Conservation (phyloP, 2,888 invertebrate species). For the Pandemis cinnamomeana region DNA sequence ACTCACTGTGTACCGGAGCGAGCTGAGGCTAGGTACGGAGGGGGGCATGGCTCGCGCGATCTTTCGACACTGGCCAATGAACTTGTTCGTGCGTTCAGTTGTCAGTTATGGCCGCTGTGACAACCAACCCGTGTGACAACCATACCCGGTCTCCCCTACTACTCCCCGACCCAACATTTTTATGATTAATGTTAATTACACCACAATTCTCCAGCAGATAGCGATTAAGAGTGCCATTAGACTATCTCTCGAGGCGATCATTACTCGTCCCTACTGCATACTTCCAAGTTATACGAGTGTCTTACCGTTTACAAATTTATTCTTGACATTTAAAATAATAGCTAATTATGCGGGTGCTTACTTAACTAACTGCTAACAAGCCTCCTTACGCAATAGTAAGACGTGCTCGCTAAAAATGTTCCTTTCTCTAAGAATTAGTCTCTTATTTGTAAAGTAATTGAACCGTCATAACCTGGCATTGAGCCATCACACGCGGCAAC, state of each 20-base stretch:
- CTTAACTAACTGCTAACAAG: slow-evolving; percentile 21
- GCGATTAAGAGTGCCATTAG: slow-evolving; percentile 73
- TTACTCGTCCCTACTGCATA: slow-evolving; percentile 58
- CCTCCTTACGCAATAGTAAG: slow-evolving; percentile 34
- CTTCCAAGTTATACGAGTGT: slow-evolving; percentile 23
- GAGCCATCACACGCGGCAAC: slow-evolving; percentile 53
- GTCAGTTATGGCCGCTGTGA: too few species aligned
- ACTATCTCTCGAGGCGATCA: slow-evolving; percentile 69
- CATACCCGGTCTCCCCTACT: too few species aligned
- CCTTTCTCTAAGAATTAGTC: slow-evolving; percentile 44
- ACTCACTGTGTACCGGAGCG: too few species aligned
- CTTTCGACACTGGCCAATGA: too few species aligned
- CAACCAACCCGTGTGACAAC: too few species aligned
- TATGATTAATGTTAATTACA: slow-evolving; percentile 81
- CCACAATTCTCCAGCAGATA: slow-evolving; percentile 70
- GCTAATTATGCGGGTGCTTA: slow-evolving; percentile 18
- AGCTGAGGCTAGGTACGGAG: too few species aligned
- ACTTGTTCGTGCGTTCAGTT: too few species aligned
- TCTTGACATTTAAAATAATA: slow-evolving; percentile 31
- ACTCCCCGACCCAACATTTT: slow-evolving; percentile 64
- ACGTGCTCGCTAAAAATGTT: slow-evolving; percentile 41
- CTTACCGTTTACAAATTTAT: slow-evolving; percentile 28
- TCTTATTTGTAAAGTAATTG: slow-evolving; percentile 56
- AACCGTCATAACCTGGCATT: slow-evolving; percentile 54
- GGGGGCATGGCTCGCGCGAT: too few species aligned